These are phyloP conservation scores for Rhyzopertha dominica DNA, from an alignment of 1,140 invertebrate species.

Conservation along the genomic window DNA sequence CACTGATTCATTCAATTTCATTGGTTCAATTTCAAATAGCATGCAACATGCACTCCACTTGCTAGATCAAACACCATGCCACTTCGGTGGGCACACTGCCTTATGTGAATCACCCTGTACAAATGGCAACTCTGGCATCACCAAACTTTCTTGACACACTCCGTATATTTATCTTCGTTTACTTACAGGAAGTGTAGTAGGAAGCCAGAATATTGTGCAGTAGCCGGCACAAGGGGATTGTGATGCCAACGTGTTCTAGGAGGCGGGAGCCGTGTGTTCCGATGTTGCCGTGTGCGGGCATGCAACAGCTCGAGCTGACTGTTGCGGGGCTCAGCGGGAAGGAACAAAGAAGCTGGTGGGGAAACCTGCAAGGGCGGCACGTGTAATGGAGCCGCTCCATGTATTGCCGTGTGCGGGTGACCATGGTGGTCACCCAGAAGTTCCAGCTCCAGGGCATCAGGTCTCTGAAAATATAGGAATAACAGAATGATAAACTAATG, in stretches of 20 bases:
- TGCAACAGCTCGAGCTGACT: conserved; percentile 49
- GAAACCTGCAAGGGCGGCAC: conserved; percentile 48
- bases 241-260: conserved; percentile 54
- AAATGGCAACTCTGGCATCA: too few species aligned
- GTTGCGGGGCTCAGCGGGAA: conserved; percentile 48
- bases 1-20: too few species aligned
- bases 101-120: too few species aligned
- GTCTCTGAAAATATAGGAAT: too few species aligned
- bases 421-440: conserved; percentile 39
- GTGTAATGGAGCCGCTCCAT: conserved; percentile 45
- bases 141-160: too few species aligned
- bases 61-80: too few species aligned
- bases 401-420: conserved; percentile 38
- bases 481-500: too few species aligned
- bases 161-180: too few species aligned
- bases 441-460: conserved; percentile 43
- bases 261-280: conserved; percentile 45
- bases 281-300: conserved; percentile 42
- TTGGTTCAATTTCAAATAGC: too few species aligned
- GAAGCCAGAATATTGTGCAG: conserved; percentile 62
- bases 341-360: conserved; percentile 52
- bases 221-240: conserved; percentile 49
- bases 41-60: too few species aligned
- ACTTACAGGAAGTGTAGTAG: conserved; percentile 77
- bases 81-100: too few species aligned